Evolutionary conservation across 2,888 invertebrate genomes (phyloP), one percentile per base, ranked within the genome.

Genomic region (Drosophila ustulata): DNA sequence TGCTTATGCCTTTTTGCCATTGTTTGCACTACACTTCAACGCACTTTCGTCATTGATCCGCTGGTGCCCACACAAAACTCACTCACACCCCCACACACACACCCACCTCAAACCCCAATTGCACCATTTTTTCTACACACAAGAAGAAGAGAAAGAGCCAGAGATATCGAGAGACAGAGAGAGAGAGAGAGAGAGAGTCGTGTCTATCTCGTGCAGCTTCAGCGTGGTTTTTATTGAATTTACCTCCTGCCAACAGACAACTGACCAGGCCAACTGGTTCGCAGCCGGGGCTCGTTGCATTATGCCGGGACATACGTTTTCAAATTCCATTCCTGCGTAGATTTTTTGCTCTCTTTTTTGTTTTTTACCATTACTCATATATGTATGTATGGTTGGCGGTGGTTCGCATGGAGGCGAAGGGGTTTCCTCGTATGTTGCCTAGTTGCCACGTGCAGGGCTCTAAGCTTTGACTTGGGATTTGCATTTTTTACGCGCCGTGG

Each of bases 391-490:
- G 47, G 23, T 52, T 11, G 47, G 4, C 18, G 58, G 18, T 1
- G 7, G 8, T 7, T 5, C 26, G 6, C 9, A 5, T 4, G 13
- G 52, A 32, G n/a, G 49, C 3, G n/a, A 3, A 5, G 26, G 45
- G 32, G 50, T 25, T 23, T 25, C 53, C 67, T 62, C 58, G 71
- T 69, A 70, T 82, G 82, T 83, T 83, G 84, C 79, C 83, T 70
- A 84, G 83, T 73, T 83, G 88, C 83, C 87, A 88, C 88, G 89
- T 87, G 75, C 89, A 68, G 75, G 56, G 77, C 75, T 82, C 85
- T 89, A 90, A 91, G 90, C 90, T 89, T 88, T 90, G 88, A 90
- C 90, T 90, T 78, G 91, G 90, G 90, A 90, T 90, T 90, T 91
- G 88, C 89, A 80, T 82, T 88, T 89, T 88, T 89, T 85, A 88